Percentiles rank a stretch among this genome's conserved stretches.
phyloP scores from a whole-genome alignment of 2,888 invertebrate genomes.

The Drosophila engyochracea region DNA sequence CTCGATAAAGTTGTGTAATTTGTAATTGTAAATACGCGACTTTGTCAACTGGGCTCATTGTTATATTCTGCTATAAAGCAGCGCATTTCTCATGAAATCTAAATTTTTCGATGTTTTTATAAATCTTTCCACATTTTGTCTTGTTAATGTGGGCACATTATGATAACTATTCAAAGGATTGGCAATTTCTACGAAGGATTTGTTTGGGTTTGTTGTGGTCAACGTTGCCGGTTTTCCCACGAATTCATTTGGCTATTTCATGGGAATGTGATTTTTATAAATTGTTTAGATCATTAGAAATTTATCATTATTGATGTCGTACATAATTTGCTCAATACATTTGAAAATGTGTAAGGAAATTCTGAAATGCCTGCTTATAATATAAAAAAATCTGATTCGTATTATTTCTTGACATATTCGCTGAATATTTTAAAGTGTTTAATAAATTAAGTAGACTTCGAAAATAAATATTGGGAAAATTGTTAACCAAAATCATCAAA shows the following conservation, averaged over 20 bases:
- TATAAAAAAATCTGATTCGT: no score
- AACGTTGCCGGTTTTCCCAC: conserved; percentile 46
- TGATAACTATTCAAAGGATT: conserved; percentile 66
- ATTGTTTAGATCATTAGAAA: conserved; percentile 1
- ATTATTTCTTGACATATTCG: neutral
- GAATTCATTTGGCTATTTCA: conserved; percentile 38
- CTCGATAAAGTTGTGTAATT: conserved; percentile 55
- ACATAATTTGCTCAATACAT: neutral
- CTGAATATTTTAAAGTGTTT: neutral
- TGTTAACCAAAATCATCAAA: no score
- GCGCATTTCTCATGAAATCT: conserved; percentile 52
- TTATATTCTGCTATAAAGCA: conserved; percentile 22
- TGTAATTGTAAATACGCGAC: conserved; percentile 69
- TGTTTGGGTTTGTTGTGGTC: conserved; percentile 2
- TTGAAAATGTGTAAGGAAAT: neutral
- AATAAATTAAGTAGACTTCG: neutral
- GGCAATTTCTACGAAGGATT: conserved; percentile 68
- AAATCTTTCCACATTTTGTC: conserved; percentile 18
- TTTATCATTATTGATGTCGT: neutral
- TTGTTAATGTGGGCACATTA: conserved; percentile 80
- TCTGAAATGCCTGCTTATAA: neutral
- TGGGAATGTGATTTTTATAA: conserved; percentile 18
- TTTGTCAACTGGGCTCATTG: conserved; percentile 64
- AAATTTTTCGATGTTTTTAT: conserved; percentile 25
- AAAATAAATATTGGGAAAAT: neutral